Percentiles rank a stretch among this genome's conserved stretches.
Conservation (phyloP, 2,888 invertebrate species). For the Dasypogon diadema region DNA sequence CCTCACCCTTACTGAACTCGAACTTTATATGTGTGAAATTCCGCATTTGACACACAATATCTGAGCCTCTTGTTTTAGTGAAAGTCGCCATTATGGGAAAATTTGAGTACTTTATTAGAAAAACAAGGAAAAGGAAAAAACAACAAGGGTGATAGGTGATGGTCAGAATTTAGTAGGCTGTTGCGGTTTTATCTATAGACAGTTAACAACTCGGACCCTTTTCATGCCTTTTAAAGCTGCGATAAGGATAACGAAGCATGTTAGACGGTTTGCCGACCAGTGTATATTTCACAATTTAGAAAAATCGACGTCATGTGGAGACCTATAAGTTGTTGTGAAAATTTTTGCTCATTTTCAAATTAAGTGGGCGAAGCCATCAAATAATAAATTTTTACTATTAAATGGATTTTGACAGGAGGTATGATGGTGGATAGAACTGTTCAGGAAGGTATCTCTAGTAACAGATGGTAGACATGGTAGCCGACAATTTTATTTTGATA, state of each 20-base stretch:
- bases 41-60: background rate
- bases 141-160: background rate
- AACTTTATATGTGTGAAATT: background rate
- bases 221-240: background rate
- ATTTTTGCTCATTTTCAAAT: constrained; percentile 39
- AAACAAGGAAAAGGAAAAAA: constrained; percentile 11
- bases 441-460: background rate
- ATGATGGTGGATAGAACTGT: background rate
- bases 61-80: constrained; percentile 4
- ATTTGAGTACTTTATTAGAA: constrained; percentile 34
- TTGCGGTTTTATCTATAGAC: constrained; percentile 20
- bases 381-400: constrained; percentile 25
- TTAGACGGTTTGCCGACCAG: background rate
- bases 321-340: constrained; percentile 36
- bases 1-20: background rate
- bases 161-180: too few relatives aligned
- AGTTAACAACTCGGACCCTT: constrained; percentile 2
- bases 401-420: constrained; percentile 18
- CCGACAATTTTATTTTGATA: too few relatives aligned
- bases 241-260: constrained; percentile 7
- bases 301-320: constrained; percentile 38
- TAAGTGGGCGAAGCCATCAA: constrained; percentile 35
- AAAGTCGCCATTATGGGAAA: background rate
- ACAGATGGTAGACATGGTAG: background rate
- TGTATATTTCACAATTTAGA: constrained; percentile 2